Evolutionary conservation across 2,113 vertebrate species (phyloP).

Genomic region (Xenopus tropicalis): UCB_Xtro_10.0 CM004451.2:58764501-58765000

Average conservation of each 20-base stretch:
- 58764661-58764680: constrained; percentile 35
- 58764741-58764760: constrained; percentile 7
- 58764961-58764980: too few relatives aligned
- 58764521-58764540: too few relatives aligned
- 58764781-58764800: constrained; percentile 13
- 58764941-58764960: too few relatives aligned
- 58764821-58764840: background rate
- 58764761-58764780: constrained; percentile 27
- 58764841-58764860: too few relatives aligned
- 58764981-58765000: too few relatives aligned
- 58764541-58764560: too few relatives aligned
- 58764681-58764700: constrained; percentile 32
- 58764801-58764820: background rate
- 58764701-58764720: constrained; percentile 18
- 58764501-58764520: too few relatives aligned
- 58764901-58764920: too few relatives aligned
- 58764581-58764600: background rate
- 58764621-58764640: constrained; percentile 6
- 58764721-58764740: background rate
- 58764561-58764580: background rate
- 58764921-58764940: too few relatives aligned
- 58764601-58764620: constrained; percentile 15
- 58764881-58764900: too few relatives aligned
- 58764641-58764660: constrained; percentile 10
- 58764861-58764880: too few relatives aligned